Conservation (phyloP, 2,113 vertebrate genomes). For the Alethe castanea region DNA sequence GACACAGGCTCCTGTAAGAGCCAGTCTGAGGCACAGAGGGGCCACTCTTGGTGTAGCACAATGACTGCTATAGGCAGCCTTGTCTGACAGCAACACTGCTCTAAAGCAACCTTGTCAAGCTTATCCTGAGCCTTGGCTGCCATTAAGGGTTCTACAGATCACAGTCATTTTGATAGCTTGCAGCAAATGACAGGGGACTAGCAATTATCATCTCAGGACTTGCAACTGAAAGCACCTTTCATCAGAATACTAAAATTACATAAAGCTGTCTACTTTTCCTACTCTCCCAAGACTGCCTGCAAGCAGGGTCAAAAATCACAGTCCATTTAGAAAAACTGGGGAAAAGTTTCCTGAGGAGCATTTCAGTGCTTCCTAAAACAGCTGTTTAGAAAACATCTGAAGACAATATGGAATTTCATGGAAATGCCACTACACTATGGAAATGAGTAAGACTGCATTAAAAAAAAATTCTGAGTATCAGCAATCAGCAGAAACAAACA, state of each 20-base stretch:
- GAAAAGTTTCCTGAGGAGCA: not conserved
- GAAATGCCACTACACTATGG: not conserved
- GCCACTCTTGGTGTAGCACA: not conserved
- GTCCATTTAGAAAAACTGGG: not conserved
- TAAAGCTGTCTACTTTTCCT: not conserved
- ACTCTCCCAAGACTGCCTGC: not conserved
- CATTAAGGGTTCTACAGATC: not conserved
- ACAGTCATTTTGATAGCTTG: not conserved
- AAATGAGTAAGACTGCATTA: not conserved
- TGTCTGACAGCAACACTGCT: not conserved
- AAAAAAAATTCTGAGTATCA: not conserved
- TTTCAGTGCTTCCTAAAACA: not conserved
- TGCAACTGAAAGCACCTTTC: slow-evolving; percentile 1
- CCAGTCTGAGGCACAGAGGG: not conserved
- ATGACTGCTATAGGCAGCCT: not conserved
- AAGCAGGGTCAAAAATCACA: not conserved
- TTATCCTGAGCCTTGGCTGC: not conserved
- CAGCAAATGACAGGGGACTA: not conserved
- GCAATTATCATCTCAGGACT: not conserved
- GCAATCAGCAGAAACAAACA: not conserved
- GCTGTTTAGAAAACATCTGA: not conserved
- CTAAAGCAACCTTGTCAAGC: not conserved
- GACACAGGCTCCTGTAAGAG: not conserved
- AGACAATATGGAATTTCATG: not conserved
- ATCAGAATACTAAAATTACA: slow-evolving; percentile 8